Base-by-base conservation (phyloP, 1,140 invertebrate species). In the Gonatopus flavifemur region DNA sequence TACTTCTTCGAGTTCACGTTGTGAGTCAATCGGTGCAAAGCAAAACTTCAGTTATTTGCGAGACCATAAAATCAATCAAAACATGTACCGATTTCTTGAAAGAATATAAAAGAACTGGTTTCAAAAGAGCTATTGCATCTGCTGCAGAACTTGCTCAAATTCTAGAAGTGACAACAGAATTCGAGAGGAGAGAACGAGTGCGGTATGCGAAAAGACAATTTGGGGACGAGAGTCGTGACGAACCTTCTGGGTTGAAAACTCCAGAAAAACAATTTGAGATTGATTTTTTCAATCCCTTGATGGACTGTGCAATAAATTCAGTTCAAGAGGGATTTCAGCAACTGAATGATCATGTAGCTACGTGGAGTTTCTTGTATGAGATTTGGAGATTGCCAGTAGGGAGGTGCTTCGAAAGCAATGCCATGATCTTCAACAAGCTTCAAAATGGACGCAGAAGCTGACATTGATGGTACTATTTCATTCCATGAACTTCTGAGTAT, bases 1-100 rank as follows among this genome's bases (percentile, higher is more conserved):
- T 64, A 38, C 39, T 62, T 38, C 59, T 55, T 40, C 49, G 59
- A 53, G 49, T 64, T 28, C 53, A 65, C 52, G 48, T 69, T 39
- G 42, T 58, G 15, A 69, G 58, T 60, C 68, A 66, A 67, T 60
- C 49, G 51, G 52, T 59, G 47, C 51, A 59, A 59, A 42, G 48
- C 35, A 38, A 39, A 55, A 50, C 52, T 18, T 33, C 52, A 18
- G 55, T 66, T 64, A 48, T 73, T 38, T 28, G 48, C 62, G 62
- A 66, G 59, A 59, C 49, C 37, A 61, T 54, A 62, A 46, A 67
- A 57, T 60, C 63, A 53, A 39, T 65, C 19, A 55, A 47, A 50
- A 44, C 51, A 33, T 59, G 53, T 42, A 52, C 33, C 28, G 28
- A 32, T 49, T 65, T 64, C 39, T 60, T 69, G 43, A 52, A 69